These are phyloP conservation scores for Leucoma salicis DNA, from an alignment of 2,888 invertebrate species.

Conservation along the genomic window DNA sequence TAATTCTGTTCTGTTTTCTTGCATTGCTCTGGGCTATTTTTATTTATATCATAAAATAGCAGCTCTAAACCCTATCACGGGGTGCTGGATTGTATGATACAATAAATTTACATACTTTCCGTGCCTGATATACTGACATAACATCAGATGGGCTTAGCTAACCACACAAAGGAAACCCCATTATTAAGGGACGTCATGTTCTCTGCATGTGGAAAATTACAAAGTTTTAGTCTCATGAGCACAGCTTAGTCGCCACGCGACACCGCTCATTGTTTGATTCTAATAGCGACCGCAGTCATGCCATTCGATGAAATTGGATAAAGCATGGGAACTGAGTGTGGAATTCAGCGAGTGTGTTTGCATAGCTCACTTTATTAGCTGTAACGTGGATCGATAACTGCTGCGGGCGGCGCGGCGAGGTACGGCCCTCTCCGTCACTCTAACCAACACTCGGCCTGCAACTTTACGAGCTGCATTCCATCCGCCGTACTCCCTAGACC, in stretches of 20 bases:
- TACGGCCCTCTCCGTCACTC: slow-evolving; percentile 41
- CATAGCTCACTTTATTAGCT: slow-evolving; percentile 79
- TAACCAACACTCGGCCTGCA: slow-evolving; percentile 59
- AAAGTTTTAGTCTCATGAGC: slow-evolving; percentile 52
- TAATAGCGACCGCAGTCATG: slow-evolving; percentile 61
- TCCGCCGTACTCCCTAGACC: slow-evolving; percentile 27
- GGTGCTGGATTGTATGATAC: too few species aligned
- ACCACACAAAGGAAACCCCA: too few species aligned
- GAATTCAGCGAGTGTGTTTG: slow-evolving; percentile 74
- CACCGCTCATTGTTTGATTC: slow-evolving; percentile 72
- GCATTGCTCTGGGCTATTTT: too few species aligned
- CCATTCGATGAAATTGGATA: slow-evolving; percentile 77
- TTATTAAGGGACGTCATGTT: too few species aligned
- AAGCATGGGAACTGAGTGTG: slow-evolving; percentile 74
- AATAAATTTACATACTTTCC: too few species aligned
- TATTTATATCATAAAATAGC: too few species aligned
- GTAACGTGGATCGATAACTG: slow-evolving; percentile 65
- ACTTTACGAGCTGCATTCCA: slow-evolving; percentile 59
- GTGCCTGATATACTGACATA: too few species aligned
- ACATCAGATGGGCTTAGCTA: too few species aligned
- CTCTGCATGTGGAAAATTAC: slow-evolving; percentile 58
- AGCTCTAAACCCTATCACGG: too few species aligned
- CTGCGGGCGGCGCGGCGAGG: slow-evolving; percentile 39
- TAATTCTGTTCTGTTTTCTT: too few species aligned
- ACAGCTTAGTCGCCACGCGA: slow-evolving; percentile 57